Conservation (phyloP, 2,888 invertebrate genomes). For the Hoplodrina blanda region DNA sequence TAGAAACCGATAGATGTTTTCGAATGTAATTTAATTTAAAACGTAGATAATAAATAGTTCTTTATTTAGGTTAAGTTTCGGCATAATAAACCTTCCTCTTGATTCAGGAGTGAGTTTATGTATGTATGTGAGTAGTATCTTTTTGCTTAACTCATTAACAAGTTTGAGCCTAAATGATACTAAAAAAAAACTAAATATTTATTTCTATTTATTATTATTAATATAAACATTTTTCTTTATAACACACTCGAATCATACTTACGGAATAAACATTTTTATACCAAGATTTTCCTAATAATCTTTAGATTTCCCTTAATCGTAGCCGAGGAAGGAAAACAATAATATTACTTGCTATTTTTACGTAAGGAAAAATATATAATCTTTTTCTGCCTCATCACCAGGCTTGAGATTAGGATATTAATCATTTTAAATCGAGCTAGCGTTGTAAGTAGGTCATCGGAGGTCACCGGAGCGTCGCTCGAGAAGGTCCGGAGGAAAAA, state of each 20-base stretch:
- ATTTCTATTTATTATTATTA: no score
- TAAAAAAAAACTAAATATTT: no score
- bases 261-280: background rate
- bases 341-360: constrained; percentile 18
- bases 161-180: no score
- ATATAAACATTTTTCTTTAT: no score
- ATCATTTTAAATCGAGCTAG: constrained; percentile 60
- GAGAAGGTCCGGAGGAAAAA: constrained; percentile 2
- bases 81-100: no score
- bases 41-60: no score
- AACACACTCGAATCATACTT: background rate
- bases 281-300: background rate
- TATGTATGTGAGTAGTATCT: no score
- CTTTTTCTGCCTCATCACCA: constrained; percentile 52
- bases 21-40: no score
- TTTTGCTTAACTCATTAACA: no score
- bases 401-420: constrained; percentile 56
- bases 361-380: constrained; percentile 19
- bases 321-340: background rate
- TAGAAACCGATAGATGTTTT: no score
- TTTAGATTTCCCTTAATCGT: constrained; percentile 1
- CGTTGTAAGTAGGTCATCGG: constrained; percentile 50
- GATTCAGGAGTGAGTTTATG: no score
- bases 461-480: constrained; percentile 31
- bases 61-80: no score